phyloP scores from a whole-genome alignment of 1,140 invertebrate genomes.

The Spodoptera litura region DNA sequence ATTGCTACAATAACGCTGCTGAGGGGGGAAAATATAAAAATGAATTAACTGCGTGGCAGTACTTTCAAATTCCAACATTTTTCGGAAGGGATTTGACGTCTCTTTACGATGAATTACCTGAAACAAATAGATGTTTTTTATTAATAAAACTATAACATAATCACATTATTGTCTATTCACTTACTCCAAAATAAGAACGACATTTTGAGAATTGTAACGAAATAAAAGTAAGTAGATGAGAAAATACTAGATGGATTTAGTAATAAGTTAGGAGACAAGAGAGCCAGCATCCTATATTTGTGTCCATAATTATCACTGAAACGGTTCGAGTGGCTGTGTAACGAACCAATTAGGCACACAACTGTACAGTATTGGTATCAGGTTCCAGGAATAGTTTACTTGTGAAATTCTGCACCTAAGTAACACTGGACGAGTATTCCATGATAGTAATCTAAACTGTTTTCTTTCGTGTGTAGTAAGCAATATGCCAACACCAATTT shows the following conservation, averaged over 20 bases:
- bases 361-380: slow-evolving; percentile 16
- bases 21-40: slow-evolving; percentile 49
- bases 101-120: slow-evolving; percentile 57
- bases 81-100: not conserved
- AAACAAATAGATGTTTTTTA: slow-evolving; percentile 53
- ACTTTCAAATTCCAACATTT: slow-evolving; percentile 11
- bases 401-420: slow-evolving; percentile 27
- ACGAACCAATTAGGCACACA: slow-evolving; percentile 28
- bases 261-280: not conserved
- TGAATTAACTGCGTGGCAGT: slow-evolving; percentile 41
- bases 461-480: slow-evolving; percentile 19
- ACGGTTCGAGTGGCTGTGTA: slow-evolving; percentile 9
- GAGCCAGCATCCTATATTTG: slow-evolving; percentile 15
- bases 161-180: not conserved
- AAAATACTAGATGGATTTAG: not conserved
- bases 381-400: slow-evolving; percentile 14
- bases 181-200: too few species aligned
- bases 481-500: slow-evolving; percentile 3
- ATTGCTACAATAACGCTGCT: slow-evolving; percentile 54
- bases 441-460: slow-evolving; percentile 14
- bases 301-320: slow-evolving; percentile 7
- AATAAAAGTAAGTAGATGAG: not conserved
- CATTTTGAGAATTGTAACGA: not conserved
- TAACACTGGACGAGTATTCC: not conserved
- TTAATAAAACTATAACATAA: not conserved